Percentiles rank a stretch among this genome's conserved stretches.
phyloP scores from a whole-genome alignment of 2,113 vertebrate genomes.

The Xenopus laevis region DNA sequence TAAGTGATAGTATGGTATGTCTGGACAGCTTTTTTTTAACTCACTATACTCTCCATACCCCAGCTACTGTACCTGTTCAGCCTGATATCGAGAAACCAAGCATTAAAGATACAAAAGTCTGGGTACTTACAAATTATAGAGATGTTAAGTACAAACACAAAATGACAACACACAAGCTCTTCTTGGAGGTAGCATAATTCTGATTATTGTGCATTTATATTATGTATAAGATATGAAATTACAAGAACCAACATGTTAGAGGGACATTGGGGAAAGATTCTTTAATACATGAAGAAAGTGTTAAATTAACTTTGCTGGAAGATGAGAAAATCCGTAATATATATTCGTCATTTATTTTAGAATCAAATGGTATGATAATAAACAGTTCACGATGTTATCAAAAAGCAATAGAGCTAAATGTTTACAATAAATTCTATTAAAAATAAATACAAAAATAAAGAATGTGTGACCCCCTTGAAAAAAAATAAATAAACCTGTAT shows the following conservation, averaged over 20 bases:
- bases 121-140: neutral
- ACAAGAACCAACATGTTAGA: neutral
- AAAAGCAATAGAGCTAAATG: no score
- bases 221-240: neutral
- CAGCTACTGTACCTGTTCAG: no score
- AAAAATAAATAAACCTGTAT: no score
- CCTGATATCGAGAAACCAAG: no score
- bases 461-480: no score
- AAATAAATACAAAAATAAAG: no score
- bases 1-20: neutral
- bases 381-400: no score
- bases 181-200: neutral
- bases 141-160: neutral
- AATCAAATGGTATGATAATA: no score
- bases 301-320: neutral
- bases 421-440: no score
- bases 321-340: neutral
- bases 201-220: neutral
- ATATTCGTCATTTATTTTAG: neutral
- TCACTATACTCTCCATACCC: no score
- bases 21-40: no score
- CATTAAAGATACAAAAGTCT: no score
- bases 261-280: neutral
- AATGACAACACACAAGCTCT: neutral
- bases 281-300: slow-evolving; percentile 2